These are phyloP conservation scores for Ellobium chinense DNA, from an alignment of 2,888 invertebrate species.

Conservation along the genomic window DNA sequence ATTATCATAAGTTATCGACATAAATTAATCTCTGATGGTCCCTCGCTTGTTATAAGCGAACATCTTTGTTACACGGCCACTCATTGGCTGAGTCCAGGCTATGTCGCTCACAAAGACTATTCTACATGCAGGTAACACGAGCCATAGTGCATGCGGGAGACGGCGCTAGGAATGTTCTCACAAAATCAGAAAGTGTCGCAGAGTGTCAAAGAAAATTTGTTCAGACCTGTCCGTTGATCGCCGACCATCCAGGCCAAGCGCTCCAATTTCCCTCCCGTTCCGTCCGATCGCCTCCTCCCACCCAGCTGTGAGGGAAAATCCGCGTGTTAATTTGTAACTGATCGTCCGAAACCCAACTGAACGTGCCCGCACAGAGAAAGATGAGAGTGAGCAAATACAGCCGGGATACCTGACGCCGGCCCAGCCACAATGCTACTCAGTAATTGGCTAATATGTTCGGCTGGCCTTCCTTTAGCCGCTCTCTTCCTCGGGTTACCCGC, in stretches of 20 bases:
- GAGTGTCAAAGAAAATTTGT: too few species aligned
- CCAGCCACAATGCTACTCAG: conserved; percentile 31
- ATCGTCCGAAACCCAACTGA: neutral
- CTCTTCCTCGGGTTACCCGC: neutral
- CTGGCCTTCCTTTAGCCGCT: neutral
- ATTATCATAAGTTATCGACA: too few species aligned
- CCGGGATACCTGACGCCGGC: neutral
- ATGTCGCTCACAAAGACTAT: too few species aligned
- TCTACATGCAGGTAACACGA: too few species aligned
- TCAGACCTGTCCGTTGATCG: too few species aligned
- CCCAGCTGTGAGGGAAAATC: conserved; percentile 17
- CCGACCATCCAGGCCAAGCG: neutral
- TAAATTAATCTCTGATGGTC: too few species aligned
- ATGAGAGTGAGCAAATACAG: conserved; percentile 35
- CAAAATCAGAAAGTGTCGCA: too few species aligned
- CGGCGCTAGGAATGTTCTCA: too few species aligned
- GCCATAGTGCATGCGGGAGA: too few species aligned
- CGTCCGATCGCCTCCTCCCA: neutral
- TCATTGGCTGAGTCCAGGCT: too few species aligned
- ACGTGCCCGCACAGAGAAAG: conserved; percentile 23
- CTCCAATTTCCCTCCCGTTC: conserved; percentile 20
- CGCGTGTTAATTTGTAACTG: conserved; percentile 33
- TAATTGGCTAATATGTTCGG: conserved; percentile 50
- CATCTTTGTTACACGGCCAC: too few species aligned
- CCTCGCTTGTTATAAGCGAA: too few species aligned